phyloP scores from a whole-genome alignment of 92 coral and sea anemone species.

The Palythoa grandis region DNA sequence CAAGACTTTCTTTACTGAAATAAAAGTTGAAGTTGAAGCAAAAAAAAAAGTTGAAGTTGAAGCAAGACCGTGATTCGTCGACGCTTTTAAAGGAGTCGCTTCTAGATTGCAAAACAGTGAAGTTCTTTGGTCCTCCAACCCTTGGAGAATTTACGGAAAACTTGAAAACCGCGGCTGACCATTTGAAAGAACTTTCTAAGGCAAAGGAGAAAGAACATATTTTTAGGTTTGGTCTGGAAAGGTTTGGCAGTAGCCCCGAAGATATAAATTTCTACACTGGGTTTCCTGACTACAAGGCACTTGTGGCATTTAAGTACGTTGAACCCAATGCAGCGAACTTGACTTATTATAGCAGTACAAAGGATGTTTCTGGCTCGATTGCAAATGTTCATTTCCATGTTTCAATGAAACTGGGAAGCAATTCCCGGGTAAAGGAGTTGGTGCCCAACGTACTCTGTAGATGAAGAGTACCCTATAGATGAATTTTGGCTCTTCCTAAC shows the following conservation, averaged over 20 bases:
- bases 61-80: neutral
- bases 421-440: slow-evolving; percentile 50
- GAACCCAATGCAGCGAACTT: slow-evolving; percentile 54
- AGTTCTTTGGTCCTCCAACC: slow-evolving; percentile 44
- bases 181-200: slow-evolving; percentile 47
- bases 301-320: slow-evolving; percentile 52
- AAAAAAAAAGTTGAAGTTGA: too few relatives aligned
- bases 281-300: slow-evolving; percentile 63
- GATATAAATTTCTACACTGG: slow-evolving; percentile 75
- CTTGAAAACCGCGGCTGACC: slow-evolving; percentile 31
- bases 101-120: slow-evolving; percentile 18
- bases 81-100: slow-evolving; percentile 35
- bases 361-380: neutral
- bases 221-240: slow-evolving; percentile 58
- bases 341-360: slow-evolving; percentile 61
- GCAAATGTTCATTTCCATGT: slow-evolving; percentile 44
- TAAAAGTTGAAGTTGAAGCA: too few relatives aligned
- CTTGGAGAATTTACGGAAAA: slow-evolving; percentile 54
- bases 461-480: too few relatives aligned
- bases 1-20: too few relatives aligned
- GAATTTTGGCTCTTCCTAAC: slow-evolving; percentile 69
- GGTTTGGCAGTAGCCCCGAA: slow-evolving; percentile 56
- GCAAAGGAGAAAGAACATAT: slow-evolving; percentile 50
- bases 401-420: slow-evolving; percentile 43
- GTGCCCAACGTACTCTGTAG: slow-evolving; percentile 58